Percentiles rank a stretch among this genome's conserved stretches.
Conservation (phyloP, 64 coral and sea anemone species). For the Trachythela sp. region DNA sequence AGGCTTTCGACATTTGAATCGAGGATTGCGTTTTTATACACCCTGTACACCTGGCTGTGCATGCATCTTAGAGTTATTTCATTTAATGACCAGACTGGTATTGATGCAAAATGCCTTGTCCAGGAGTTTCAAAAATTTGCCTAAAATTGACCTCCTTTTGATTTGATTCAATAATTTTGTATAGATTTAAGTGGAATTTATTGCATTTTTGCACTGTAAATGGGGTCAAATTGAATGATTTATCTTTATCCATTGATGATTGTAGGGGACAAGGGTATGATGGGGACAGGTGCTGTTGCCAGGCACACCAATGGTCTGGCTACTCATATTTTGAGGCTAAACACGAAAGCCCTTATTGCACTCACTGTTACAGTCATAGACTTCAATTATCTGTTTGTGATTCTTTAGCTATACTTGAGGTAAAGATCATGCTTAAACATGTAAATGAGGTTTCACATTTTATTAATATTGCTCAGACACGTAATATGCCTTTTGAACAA, state of each 20-base stretch:
- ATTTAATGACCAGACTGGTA: too few species aligned
- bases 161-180: too few species aligned
- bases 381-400: constrained; percentile 16
- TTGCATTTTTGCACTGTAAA: too few species aligned
- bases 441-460: constrained; percentile 31
- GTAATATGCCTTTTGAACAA: not conserved
- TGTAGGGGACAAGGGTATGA: constrained; percentile 35
- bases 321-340: not conserved
- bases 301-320: not conserved
- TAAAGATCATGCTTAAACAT: constrained; percentile 34
- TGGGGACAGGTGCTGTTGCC: not conserved
- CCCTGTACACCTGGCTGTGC: too few species aligned
- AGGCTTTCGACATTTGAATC: too few species aligned
- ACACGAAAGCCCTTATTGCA: not conserved
- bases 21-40: too few species aligned
- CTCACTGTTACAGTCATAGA: constrained; percentile 12
- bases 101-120: too few species aligned
- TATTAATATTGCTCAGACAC: constrained; percentile 20
- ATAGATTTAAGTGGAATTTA: too few species aligned
- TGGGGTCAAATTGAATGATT: too few species aligned
- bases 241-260: constrained; percentile 4
- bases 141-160: too few species aligned
- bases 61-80: too few species aligned
- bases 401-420: constrained; percentile 5
- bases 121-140: too few species aligned